Percentiles rank a stretch among this genome's conserved stretches.
Evolutionary conservation across 2,888 invertebrate genomes (phyloP).

Genomic region (Alsophila aescularia): DNA sequence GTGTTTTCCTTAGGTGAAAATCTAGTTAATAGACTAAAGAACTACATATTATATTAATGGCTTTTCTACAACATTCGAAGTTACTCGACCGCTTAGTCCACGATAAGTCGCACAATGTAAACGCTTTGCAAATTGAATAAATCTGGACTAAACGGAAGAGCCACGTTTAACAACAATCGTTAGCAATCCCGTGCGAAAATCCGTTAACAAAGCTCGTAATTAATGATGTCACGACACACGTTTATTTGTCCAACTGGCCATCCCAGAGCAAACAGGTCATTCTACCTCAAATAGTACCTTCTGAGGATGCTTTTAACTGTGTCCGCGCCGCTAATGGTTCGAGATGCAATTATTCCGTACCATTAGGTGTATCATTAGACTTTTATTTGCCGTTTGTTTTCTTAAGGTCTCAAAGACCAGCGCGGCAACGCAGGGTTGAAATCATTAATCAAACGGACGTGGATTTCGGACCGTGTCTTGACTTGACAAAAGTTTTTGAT

Average conservation of each 20-base stretch:
- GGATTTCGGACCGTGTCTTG: slow-evolving; percentile 51
- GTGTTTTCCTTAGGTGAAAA: too few species aligned
- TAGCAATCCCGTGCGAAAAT: slow-evolving; percentile 47
- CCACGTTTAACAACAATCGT: slow-evolving; percentile 27
- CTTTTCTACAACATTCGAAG: too few species aligned
- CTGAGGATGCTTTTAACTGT: slow-evolving; percentile 47
- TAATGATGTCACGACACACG: slow-evolving; percentile 71
- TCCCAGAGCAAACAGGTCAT: slow-evolving; percentile 71
- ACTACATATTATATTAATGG: too few species aligned
- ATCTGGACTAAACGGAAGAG: slow-evolving; percentile 37
- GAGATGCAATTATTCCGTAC: slow-evolving; percentile 71
- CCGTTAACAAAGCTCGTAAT: slow-evolving; percentile 62
- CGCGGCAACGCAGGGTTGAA: slow-evolving; percentile 60
- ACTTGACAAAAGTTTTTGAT: slow-evolving; percentile 74
- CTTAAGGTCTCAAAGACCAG: slow-evolving; percentile 63
- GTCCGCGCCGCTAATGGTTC: slow-evolving; percentile 63
- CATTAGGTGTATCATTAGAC: slow-evolving; percentile 77
- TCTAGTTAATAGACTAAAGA: too few species aligned
- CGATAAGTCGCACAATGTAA: too few species aligned
- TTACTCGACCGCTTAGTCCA: too few species aligned
- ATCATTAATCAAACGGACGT: slow-evolving; percentile 70
- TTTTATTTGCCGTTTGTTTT: slow-evolving; percentile 72
- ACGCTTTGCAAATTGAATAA: too few species aligned
- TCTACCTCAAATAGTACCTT: slow-evolving; percentile 56
- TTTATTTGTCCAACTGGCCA: slow-evolving; percentile 72